Evolutionary conservation across 2,888 invertebrate species (phyloP), one percentile per base, ranked within the genome.

Genomic region (Cheilosia variabilis): DNA sequence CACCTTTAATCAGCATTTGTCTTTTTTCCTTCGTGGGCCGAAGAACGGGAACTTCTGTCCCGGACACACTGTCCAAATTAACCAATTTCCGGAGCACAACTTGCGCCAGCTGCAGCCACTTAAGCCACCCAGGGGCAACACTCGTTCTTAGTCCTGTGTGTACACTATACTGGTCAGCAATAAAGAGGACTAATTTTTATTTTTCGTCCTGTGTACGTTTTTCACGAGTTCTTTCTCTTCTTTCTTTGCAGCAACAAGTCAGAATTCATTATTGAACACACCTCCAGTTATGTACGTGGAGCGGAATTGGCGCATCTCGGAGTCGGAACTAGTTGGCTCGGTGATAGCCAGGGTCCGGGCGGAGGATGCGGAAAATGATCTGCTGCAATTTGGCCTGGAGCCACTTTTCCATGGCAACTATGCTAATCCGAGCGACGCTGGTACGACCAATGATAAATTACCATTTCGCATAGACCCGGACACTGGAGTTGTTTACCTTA

Each of bases 401-500:
- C 94, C 95, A 0, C 91, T 93, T n/a, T 91, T 91, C 43, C 89
- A 91, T 53, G 90, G 91, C 65, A 88, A 89, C 63, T 88, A 87
- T 24, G 80, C 87, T 13, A 73, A 88, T 55, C 90, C 90, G 19
- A 88, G 90, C 52, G 87, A 63, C 1, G 76, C 24, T 31, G 87
- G 81, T 37, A 77, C 68, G 3, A 87, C 76, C 27, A 87, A 81
- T 76, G 87, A 88, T 84, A 89, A 89, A 4, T 93, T 96, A 24
- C 97, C 97, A 1, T 97, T 97, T 90, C 92, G 93, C 55, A 97
- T 98, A 83, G 95, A 97, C 91, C 94, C 95, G 45, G 92, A 93
- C 4, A 96, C 95, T 0, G 97, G 97, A 37, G 95, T 95, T 5
- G 96, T 97, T 66, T 95, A 94, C 89, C 94, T 97, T 62, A 97